A percentile compares a stretch with the other conserved stretches of the same genome.
phyloP scores from a whole-genome alignment of 92 coral and sea anemone genomes.

The Virgularia gustaviana region DNA sequence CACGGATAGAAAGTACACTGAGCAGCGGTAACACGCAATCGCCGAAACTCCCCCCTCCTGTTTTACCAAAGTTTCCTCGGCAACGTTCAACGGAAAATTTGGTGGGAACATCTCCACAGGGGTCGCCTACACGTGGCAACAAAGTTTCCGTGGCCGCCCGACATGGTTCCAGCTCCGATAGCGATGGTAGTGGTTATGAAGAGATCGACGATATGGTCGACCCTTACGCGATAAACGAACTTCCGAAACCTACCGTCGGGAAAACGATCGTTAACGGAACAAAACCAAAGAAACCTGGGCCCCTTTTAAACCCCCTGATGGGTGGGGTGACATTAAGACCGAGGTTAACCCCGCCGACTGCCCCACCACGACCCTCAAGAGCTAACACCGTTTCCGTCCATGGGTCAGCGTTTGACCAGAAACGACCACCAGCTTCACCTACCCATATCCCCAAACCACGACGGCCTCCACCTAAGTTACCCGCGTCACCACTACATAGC shows the following conservation, averaged over 20 bases:
- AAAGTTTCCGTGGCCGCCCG: background rate
- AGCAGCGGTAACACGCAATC: background rate
- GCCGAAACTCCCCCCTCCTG: slow-evolving; percentile 1
- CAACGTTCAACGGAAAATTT: background rate
- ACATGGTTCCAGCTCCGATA: background rate
- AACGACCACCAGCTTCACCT: background rate
- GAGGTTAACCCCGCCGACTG: background rate
- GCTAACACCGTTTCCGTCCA: slow-evolving; percentile 17
- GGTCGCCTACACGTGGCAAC: slow-evolving; percentile 17
- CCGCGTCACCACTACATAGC: background rate
- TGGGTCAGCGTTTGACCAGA: slow-evolving; percentile 16
- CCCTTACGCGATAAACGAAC: slow-evolving; percentile 28
- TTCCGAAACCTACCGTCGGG: background rate
- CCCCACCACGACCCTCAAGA: slow-evolving; percentile 21
- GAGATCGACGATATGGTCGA: slow-evolving; percentile 2
- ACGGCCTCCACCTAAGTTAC: slow-evolving; percentile 3
- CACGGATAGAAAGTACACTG: background rate
- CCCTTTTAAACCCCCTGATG: slow-evolving; percentile 18
- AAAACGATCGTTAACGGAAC: background rate
- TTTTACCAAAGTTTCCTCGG: slow-evolving; percentile 12
- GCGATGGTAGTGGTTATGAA: slow-evolving; percentile 24
- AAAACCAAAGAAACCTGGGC: background rate
- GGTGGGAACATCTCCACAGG: background rate
- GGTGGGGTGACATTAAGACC: background rate
- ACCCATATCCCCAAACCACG: slow-evolving; percentile 2